Evolutionary conservation across 2,888 invertebrate genomes (phyloP), one percentile per base, ranked within the genome.

Genomic region (Hyppa rectilinea): DNA sequence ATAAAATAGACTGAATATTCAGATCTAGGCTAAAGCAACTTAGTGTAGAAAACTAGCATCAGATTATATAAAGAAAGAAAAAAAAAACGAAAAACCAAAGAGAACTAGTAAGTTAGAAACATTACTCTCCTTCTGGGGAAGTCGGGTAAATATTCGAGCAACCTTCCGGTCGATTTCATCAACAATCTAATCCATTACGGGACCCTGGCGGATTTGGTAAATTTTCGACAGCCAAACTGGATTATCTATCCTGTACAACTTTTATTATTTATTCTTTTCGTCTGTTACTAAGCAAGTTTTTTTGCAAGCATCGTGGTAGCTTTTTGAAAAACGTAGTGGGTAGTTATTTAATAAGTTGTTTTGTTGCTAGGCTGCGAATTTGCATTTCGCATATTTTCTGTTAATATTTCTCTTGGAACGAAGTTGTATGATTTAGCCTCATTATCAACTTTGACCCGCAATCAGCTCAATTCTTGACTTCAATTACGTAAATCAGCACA

Each of bases 161-260:
- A 69, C 68, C 58, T 79, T 67, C 34, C 56, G 52, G 55, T 45
- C 82, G 78, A 85, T 81, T 82, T 79, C 75, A 82, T 76, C 75
- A 77, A 76, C 83, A 81, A 83, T 81, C 78, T 87, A 82, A 82
- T 81, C 80, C 75, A 84, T 87, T 87, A 84, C 67, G 61, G 71
- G 71, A 67, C 70, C 72, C 58, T 72, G 68, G 71, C 71, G 49
- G 71, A 80, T 82, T 82, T 65, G 69, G 74, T 69, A 63, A 83
- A 80, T 78, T 81, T 86, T 80, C 81, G 64, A 80, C 78, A 80
- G 71, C 63, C 68, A 84, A 87, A 87, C 87, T 80, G 82, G 85
- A 85, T 83, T 86, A 83, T 80, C 78, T 80, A 81, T 85, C 78
- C 81, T 72, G 78, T 76, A 73, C 66, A 74, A 79, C 77, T 73